Evolutionary conservation across 2,888 invertebrate genomes (phyloP).

Genomic region (Metallyticus violacea): DNA sequence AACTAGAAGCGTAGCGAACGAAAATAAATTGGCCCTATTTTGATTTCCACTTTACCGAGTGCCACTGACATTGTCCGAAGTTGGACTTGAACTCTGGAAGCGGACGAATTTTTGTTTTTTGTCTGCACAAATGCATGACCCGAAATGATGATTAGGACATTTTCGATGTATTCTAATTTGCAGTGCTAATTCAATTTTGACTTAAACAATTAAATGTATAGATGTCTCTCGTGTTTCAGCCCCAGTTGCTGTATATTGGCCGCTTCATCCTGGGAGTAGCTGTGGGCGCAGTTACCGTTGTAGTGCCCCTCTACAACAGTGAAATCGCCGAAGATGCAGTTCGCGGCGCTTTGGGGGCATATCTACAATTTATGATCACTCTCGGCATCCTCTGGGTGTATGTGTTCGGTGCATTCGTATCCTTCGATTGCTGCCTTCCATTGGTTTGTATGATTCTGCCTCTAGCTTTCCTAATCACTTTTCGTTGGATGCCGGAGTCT

Average conservation of each 20-base stretch:
- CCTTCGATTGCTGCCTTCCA: conserved; percentile 31
- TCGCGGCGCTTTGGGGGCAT: conserved; percentile 50
- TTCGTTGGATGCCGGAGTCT: conserved; percentile 49
- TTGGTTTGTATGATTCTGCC: conserved; percentile 42
- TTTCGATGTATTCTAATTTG: too few relatives aligned
- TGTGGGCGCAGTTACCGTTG: conserved; percentile 44
- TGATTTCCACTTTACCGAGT: too few relatives aligned
- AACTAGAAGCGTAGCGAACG: too few relatives aligned
- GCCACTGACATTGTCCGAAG: too few relatives aligned
- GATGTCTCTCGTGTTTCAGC: too few relatives aligned
- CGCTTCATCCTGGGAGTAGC: conserved; percentile 47
- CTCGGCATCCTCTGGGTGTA: conserved; percentile 49
- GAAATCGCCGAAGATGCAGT: conserved; percentile 49
- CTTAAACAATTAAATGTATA: too few relatives aligned
- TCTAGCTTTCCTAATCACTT: conserved; percentile 40
- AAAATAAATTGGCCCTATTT: too few relatives aligned
- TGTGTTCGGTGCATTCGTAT: conserved; percentile 42
- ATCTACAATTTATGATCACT: conserved; percentile 50
- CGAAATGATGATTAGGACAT: too few relatives aligned
- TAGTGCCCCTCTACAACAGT: conserved; percentile 45
- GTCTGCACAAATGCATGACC: too few relatives aligned
- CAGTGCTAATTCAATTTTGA: too few relatives aligned
- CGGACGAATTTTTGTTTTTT: too few relatives aligned
- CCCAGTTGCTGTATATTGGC: conserved; percentile 35
- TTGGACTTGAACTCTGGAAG: too few relatives aligned